phyloP scores from a whole-genome alignment of 2,113 vertebrate genomes.

The Stigmatopora argus region DNA sequence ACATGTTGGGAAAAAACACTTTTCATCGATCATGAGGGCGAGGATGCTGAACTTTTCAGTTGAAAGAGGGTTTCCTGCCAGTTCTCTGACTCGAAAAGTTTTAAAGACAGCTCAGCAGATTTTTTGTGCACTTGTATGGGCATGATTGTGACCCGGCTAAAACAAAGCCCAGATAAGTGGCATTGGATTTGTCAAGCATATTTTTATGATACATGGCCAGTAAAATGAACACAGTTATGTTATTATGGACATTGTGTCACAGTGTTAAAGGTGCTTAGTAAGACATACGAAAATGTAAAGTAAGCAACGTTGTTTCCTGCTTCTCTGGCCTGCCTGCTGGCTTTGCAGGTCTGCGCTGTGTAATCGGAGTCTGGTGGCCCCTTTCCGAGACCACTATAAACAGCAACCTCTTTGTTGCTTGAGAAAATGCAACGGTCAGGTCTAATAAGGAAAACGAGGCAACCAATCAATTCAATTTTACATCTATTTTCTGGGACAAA shows the following conservation, averaged over 20 bases:
- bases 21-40: background rate
- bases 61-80: slow-evolving; percentile 38
- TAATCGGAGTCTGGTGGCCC: slow-evolving; percentile 48
- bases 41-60: slow-evolving; percentile 9
- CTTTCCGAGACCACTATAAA: slow-evolving; percentile 33
- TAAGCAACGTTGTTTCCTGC: slow-evolving; percentile 11
- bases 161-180: slow-evolving; percentile 33
- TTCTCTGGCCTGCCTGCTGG: background rate
- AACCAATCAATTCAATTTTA: slow-evolving; percentile 21
- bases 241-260: background rate
- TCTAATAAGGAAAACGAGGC: slow-evolving; percentile 19
- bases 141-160: slow-evolving; percentile 24
- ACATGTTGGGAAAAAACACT: too few relatives aligned
- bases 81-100: slow-evolving; percentile 32
- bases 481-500: background rate
- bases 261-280: background rate
- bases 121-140: slow-evolving; percentile 11
- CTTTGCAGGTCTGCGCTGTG: slow-evolving; percentile 14
- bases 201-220: slow-evolving; percentile 11
- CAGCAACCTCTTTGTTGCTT: slow-evolving; percentile 57
- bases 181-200: slow-evolving; percentile 17
- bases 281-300: slow-evolving; percentile 7
- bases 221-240: background rate
- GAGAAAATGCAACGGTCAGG: slow-evolving; percentile 2
- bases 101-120: slow-evolving; percentile 46